Evolutionary conservation across 2,888 invertebrate genomes (phyloP), one percentile per base, ranked within the genome.

Genomic region (Leistus spinibarbis): DNA sequence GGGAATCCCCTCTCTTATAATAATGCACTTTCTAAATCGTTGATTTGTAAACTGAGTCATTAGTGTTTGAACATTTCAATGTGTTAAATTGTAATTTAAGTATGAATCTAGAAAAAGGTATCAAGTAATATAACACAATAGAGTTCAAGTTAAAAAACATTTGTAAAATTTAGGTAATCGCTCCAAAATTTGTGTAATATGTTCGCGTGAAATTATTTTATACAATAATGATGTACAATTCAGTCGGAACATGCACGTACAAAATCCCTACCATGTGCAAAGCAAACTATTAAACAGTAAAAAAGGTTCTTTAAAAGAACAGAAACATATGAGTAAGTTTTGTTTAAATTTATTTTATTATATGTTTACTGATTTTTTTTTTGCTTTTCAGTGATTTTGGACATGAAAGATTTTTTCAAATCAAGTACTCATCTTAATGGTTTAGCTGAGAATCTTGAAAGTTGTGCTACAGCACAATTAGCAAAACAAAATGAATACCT

Each of bases 221-320:
- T 40, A 66, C 3, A 73, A 73, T 60, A 73, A 73, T 66, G 73
- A 73, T 62, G 67, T 67, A 19, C 54, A 60, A 40, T 73, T 73
- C 16, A 73, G 73, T 17, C 62, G 66, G 73, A 53, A 73, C 22
- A 53, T 73, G 67, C 73, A 73, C 22, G 62, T 17, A 40, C 73
- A 73, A 40, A 67, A 73, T 62, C 16, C 22, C 10, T 13, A 27
- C 62, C 73, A 73, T 23, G 53, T 40, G 17, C 66, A 60, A 2
- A 62, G 23, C 23, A 27, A 23, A 40, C 54, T 53, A 54, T 64
- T 22, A 71, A 19, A 16, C 53, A 64, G 9, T n/a, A 53, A 71
- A n/a, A 60, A 60, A 40, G 60, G 40, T 57, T 17, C 60, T 17
- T 17, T 20, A 16, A 62, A 64, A 71, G 63, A 17, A 9, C 23